Percentiles rank a stretch among this genome's conserved stretches.
Conservation (phyloP, 2,113 vertebrate genomes). For the Hippopotamus amphibius region DNA sequence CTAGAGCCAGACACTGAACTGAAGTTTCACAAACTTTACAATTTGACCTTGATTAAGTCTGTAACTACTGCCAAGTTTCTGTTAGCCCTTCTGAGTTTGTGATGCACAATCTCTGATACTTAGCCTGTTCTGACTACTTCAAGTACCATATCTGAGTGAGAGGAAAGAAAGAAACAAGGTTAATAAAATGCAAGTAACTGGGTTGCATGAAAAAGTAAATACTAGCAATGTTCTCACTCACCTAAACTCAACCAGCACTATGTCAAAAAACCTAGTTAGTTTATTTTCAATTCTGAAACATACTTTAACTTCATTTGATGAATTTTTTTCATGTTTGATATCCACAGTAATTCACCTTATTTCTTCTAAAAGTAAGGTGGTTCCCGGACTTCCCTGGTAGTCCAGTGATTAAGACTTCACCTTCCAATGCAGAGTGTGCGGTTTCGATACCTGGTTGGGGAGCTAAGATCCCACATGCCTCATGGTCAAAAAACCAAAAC, state of each 20-base stretch:
- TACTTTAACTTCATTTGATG: not conserved
- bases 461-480: too few species aligned
- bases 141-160: not conserved
- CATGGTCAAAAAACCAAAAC: too few species aligned
- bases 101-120: not conserved
- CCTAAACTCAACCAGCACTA: not conserved
- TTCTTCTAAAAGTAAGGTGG: not conserved
- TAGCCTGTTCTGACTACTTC: not conserved
- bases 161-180: not conserved
- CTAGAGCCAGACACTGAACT: not conserved
- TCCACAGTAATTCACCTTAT: not conserved
- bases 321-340: not conserved
- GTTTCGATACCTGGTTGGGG: not conserved
- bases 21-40: not conserved
- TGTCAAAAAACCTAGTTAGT: not conserved
- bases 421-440: not conserved
- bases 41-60: not conserved
- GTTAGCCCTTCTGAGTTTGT: not conserved
- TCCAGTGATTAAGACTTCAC: not conserved
- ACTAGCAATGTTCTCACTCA: not conserved
- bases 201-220: not conserved
- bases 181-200: not conserved
- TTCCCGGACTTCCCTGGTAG: not conserved
- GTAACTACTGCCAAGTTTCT: not conserved
- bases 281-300: not conserved